phyloP scores from a whole-genome alignment of 2,888 invertebrate species.

The Cephus runcator region DNA sequence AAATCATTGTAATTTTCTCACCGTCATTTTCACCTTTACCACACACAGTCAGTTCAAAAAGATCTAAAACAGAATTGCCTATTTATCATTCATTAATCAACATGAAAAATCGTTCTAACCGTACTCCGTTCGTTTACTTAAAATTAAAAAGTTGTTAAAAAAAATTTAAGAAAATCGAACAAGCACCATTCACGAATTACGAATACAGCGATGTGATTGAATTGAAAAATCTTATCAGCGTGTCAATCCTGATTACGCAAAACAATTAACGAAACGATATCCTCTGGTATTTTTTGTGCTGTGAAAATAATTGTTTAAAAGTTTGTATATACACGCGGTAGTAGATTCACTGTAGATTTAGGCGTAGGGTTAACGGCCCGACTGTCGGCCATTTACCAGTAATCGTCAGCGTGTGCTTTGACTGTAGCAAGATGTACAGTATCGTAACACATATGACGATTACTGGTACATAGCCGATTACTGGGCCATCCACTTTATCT shows the following conservation, averaged over 20 bases:
- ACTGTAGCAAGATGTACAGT: too few species aligned
- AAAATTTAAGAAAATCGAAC: neutral
- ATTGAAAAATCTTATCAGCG: neutral
- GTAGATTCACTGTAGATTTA: neutral
- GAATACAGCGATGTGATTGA: neutral
- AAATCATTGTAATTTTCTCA: neutral
- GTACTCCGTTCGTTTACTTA: neutral
- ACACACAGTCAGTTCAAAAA: neutral
- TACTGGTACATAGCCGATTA: too few species aligned
- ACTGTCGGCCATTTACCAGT: too few species aligned
- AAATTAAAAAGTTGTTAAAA: neutral
- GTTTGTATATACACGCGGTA: neutral
- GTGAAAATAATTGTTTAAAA: neutral
- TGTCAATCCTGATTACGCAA: too few species aligned
- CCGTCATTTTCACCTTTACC: neutral
- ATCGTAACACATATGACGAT: too few species aligned
- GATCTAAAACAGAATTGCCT: neutral
- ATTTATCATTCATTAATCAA: neutral
- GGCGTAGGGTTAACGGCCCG: neutral
- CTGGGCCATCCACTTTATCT: neutral
- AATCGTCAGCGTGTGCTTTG: too few species aligned
- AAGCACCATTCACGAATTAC: neutral
- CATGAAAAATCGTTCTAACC: neutral
- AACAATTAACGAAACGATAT: too few species aligned
- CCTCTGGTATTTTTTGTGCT: neutral